phyloP scores from a whole-genome alignment of 1,140 invertebrate genomes.

The Heliconius eleuchia region DNA sequence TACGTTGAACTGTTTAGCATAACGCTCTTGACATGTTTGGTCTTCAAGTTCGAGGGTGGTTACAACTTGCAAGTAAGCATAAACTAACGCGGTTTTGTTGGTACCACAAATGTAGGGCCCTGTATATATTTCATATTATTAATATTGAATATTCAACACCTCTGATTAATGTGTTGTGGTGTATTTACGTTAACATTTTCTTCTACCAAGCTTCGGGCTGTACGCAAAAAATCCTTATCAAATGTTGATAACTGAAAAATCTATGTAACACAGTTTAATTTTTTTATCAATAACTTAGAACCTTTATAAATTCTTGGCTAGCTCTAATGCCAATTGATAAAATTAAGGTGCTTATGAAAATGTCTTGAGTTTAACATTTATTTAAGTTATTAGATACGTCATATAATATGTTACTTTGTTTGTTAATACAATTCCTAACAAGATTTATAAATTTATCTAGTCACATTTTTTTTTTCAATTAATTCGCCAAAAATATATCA shows the following conservation, averaged over 20 bases:
- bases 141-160: background rate
- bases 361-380: background rate
- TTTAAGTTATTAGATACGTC: background rate
- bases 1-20: conserved; percentile 17
- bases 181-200: too few species aligned
- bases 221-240: background rate
- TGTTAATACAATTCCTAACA: background rate
- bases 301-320: conserved; percentile 4
- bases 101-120: background rate
- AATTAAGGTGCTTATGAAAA: conserved; percentile 16
- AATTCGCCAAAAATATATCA: background rate
- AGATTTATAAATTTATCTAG: background rate
- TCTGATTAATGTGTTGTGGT: too few species aligned
- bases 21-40: conserved; percentile 24
- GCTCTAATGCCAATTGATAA: conserved; percentile 12
- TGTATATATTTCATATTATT: conserved; percentile 5
- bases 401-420: background rate
- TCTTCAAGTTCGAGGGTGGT: conserved; percentile 22
- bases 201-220: too few species aligned
- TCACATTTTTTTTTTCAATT: background rate
- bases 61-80: conserved; percentile 26
- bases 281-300: background rate
- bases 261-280: background rate
- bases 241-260: background rate
- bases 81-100: conserved; percentile 27